Evolutionary conservation across 2,888 invertebrate genomes (phyloP).

Genomic region (Caenorhabditis angaria): DNA sequence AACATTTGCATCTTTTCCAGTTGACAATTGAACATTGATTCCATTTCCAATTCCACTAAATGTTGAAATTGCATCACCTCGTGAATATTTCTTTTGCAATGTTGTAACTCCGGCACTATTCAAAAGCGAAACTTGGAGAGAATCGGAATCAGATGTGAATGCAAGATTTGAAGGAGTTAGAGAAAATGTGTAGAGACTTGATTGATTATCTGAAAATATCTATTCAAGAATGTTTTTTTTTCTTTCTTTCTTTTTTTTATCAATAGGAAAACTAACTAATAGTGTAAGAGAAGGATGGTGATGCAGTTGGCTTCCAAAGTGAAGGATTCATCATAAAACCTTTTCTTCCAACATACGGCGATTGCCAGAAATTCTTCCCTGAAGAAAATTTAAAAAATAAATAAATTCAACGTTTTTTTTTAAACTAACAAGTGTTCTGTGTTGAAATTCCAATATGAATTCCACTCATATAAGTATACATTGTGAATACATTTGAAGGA

Average conservation of each 20-base stretch:
- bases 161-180: not conserved
- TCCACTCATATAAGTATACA: constrained; percentile 6
- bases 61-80: not conserved
- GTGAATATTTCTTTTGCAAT: not conserved
- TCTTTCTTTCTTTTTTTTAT: too few species aligned
- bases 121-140: not conserved
- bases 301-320: constrained; percentile 11
- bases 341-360: constrained; percentile 12
- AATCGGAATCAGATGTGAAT: not conserved
- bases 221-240: too few species aligned
- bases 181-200: not conserved
- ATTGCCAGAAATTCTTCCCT: constrained; percentile 4
- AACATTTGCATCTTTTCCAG: not conserved
- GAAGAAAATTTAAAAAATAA: too few species aligned
- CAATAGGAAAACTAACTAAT: constrained; percentile 10
- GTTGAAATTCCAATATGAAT: not conserved
- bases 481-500: constrained; percentile 10
- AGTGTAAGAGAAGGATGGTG: constrained; percentile 3
- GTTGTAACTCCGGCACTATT: not conserved
- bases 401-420: too few species aligned
- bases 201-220: not conserved
- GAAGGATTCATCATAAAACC: constrained; percentile 12
- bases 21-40: not conserved
- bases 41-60: not conserved
- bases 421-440: not conserved